Evolutionary conservation across 2,797 vertebrate genomes (phyloP), one percentile per base, ranked within the genome.

Genomic region (Enteromius fasciolatus): DNA sequence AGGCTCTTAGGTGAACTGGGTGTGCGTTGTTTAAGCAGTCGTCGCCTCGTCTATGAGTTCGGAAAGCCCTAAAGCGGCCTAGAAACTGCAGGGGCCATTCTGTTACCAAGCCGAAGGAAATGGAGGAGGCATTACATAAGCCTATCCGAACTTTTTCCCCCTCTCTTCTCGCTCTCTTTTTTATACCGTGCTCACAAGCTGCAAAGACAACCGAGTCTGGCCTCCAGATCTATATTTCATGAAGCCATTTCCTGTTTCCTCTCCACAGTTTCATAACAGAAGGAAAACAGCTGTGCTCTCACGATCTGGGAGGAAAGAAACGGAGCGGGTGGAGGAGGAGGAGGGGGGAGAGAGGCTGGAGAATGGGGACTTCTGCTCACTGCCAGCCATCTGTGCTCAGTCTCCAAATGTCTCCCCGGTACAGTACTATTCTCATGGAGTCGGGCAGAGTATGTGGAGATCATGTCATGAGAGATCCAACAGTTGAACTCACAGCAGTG

Each of bases 231-330:
- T 78, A 84, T 84, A 86, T 84, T 86, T 86, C 80, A 83, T 83
- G 72, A 80, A 82, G 82, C 81, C 82, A 84, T 80, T 87, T 86
- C 87, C 83, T 85, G 85, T 84, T 83, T 84, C 86, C 74, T 80
- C 82, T 83, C 78, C 61, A 23, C 83, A 76, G 81, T 80, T 88
- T 85, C 70, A 85, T 88, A 84, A 83, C 87, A 88, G 79, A 83
- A 82, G 82, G 81, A 87, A 87, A 87, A 81, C 78, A 84, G 86
- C 87, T 84, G 84, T 84, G 84, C 83, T 80, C 83, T 83, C 77
- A 86, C 84, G 70, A 87, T 85, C 80, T 66, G 68, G 82, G 68
- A 81, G 50, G 74, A 83, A 73, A 84, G 78, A 83, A 78, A 73
- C 15, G 39, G 61, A 82, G 80, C 69, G 83, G 52, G 61, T 72